phyloP scores from a whole-genome alignment of 2,888 invertebrate genomes.

The Orchesella flavescens region DNA sequence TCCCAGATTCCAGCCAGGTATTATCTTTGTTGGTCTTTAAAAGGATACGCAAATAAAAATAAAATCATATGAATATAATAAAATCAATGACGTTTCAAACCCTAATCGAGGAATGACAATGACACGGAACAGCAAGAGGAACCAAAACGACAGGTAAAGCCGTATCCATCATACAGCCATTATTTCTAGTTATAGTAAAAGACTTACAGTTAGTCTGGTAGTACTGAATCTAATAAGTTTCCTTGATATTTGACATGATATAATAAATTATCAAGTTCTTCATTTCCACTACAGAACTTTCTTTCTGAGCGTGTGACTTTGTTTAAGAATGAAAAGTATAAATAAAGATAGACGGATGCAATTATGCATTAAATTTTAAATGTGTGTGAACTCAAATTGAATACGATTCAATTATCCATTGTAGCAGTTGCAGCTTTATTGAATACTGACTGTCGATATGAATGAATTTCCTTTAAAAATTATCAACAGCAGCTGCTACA shows the following conservation, averaged over 20 bases:
- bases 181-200: too few species aligned
- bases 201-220: too few species aligned
- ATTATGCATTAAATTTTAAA: not conserved
- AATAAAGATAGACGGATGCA: not conserved
- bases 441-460: conserved; percentile 7
- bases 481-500: not conserved
- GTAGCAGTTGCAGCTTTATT: not conserved
- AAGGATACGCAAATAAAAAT: not conserved
- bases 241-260: too few species aligned
- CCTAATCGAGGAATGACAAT: too few species aligned
- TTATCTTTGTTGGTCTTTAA: too few species aligned
- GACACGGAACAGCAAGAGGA: too few species aligned
- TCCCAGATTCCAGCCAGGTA: too few species aligned
- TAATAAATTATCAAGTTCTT: too few species aligned
- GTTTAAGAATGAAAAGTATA: not conserved
- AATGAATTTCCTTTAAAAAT: not conserved
- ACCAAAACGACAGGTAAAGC: too few species aligned
- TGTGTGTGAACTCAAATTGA: not conserved
- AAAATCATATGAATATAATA: not conserved
- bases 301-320: not conserved
- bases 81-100: too few species aligned
- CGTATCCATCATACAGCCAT: too few species aligned
- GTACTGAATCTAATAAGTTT: too few species aligned
- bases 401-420: not conserved
- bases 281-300: not conserved